Percentiles rank a stretch among this genome's conserved stretches.
These are phyloP conservation scores for Proctacanthus coquilletti DNA, from an alignment of 1,140 invertebrate species.

Conservation along the genomic window DNA sequence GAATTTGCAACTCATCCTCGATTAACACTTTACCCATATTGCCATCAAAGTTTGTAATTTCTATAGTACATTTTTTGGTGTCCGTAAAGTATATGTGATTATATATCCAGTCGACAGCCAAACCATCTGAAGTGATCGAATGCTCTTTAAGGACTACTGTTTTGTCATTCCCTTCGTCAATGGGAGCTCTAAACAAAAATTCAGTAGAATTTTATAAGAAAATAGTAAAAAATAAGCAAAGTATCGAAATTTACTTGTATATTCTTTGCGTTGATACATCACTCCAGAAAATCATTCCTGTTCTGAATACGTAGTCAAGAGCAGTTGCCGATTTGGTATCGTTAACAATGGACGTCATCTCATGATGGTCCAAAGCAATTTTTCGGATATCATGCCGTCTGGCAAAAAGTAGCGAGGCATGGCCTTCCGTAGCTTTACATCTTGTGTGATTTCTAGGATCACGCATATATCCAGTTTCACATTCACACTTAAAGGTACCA, in stretches of 20 bases:
- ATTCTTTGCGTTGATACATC: slow-evolving; percentile 80
- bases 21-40: slow-evolving; percentile 80
- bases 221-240: not conserved
- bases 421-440: slow-evolving; percentile 78
- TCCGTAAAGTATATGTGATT: slow-evolving; percentile 95
- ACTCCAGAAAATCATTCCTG: slow-evolving; percentile 89
- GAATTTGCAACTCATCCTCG: slow-evolving; percentile 71
- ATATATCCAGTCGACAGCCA: slow-evolving; percentile 95
- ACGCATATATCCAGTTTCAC: slow-evolving; percentile 67
- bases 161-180: slow-evolving; percentile 74
- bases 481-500: slow-evolving; percentile 86
- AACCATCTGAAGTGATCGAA: slow-evolving; percentile 76
- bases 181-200: slow-evolving; percentile 52
- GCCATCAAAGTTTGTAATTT: slow-evolving; percentile 75
- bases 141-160: slow-evolving; percentile 67
- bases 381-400: slow-evolving; percentile 76
- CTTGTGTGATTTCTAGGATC: slow-evolving; percentile 66
- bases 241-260: slow-evolving; percentile 50
- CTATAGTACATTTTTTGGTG: slow-evolving; percentile 78
- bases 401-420: slow-evolving; percentile 69
- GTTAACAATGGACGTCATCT: slow-evolving; percentile 80
- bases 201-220: slow-evolving; percentile 1
- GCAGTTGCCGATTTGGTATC: slow-evolving; percentile 74
- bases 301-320: slow-evolving; percentile 77
- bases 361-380: slow-evolving; percentile 74